Evolutionary conservation across 1,140 invertebrate species (phyloP).

Genomic region (Asobara japonica): DNA sequence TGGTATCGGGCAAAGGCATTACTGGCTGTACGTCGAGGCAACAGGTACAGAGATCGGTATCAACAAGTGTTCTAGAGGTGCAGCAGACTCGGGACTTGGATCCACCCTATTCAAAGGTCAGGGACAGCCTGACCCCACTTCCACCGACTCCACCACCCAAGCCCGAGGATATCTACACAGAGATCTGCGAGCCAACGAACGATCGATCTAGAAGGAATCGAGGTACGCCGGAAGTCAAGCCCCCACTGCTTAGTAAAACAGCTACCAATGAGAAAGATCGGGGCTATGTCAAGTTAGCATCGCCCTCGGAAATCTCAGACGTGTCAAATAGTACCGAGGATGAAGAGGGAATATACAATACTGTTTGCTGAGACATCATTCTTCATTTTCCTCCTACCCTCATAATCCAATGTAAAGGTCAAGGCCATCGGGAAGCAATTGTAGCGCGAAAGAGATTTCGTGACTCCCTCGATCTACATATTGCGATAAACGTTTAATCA

Average conservation of each 20-base stretch:
- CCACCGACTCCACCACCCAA: slow-evolving; percentile 52
- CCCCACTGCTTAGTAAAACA: slow-evolving; percentile 37
- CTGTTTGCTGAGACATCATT: slow-evolving; percentile 50
- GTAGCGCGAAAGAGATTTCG: background rate
- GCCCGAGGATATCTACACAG: slow-evolving; percentile 60
- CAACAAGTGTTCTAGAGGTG: slow-evolving; percentile 59
- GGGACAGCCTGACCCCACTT: slow-evolving; percentile 59
- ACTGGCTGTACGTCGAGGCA: slow-evolving; percentile 35
- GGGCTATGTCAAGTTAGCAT: slow-evolving; percentile 55
- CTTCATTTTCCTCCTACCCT: background rate
- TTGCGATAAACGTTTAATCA: slow-evolving; percentile 50
- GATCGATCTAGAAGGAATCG: slow-evolving; percentile 25
- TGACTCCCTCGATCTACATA: slow-evolving; percentile 26
- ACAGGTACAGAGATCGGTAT: slow-evolving; percentile 62
- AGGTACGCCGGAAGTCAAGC: slow-evolving; percentile 44
- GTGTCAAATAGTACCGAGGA: slow-evolving; percentile 49
- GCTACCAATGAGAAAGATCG: slow-evolving; percentile 51
- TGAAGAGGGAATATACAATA: slow-evolving; percentile 62
- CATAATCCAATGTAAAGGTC: slow-evolving; percentile 9
- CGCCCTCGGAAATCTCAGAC: slow-evolving; percentile 48
- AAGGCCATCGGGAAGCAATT: slow-evolving; percentile 34
- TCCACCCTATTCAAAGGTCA: slow-evolving; percentile 63
- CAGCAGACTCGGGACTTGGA: slow-evolving; percentile 51
- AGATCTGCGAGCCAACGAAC: slow-evolving; percentile 55
- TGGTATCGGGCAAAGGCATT: slow-evolving; percentile 30